Base-by-base conservation (phyloP, 2,113 vertebrate species). In the Nyctereutes procyonoides region DNA sequence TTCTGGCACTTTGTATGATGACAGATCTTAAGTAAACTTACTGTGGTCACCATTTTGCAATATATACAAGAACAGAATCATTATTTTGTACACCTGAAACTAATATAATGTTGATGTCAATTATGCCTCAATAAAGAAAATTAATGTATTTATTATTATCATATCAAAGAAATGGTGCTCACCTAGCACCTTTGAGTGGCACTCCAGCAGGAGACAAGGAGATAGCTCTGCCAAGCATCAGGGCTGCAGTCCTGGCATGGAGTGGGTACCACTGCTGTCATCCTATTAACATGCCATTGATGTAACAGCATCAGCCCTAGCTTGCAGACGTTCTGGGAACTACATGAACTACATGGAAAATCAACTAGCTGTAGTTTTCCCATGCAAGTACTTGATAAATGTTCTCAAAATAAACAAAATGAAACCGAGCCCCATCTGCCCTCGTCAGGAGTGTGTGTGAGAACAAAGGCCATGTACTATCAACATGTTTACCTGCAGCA, bases 391-490 rank as follows among this genome's bases (percentile, higher is more conserved):
- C 7, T 65, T 4, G 19, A 28, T 35, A 48, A 86, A n/a, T 51
- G 38, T 30, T 79, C 86, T 79, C 55, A 73, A 69, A 97, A 84
- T 43, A 95, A 95, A 82, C 62, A 55, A 83, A 95, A 53, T 28
- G 26, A 62, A 80, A 69, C 13, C 35, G 38, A 74, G 32, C 8
- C 43, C 17, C 32, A 35, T 56, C 14, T 77, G 43, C 38, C 22
- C 43, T 55, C 81, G 35, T 71, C 22, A 14, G 32, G 43, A 84
- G 3, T 16, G 2, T 43, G 4, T n/a, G 38, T 53, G 48, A 86
- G 38, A 38, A 87, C 55, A 96, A 58, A 95, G 76, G 43, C 32
- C 85, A 58, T 95, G 35, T 62, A 1, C 35, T 71, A 48, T 92
- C 73, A 76, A 55, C 43, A 55, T 0, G 0, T 48, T n/a, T 69